Evolutionary conservation across 2,888 invertebrate species (phyloP).

Genomic region (Hirtodrosophila confusa): DNA sequence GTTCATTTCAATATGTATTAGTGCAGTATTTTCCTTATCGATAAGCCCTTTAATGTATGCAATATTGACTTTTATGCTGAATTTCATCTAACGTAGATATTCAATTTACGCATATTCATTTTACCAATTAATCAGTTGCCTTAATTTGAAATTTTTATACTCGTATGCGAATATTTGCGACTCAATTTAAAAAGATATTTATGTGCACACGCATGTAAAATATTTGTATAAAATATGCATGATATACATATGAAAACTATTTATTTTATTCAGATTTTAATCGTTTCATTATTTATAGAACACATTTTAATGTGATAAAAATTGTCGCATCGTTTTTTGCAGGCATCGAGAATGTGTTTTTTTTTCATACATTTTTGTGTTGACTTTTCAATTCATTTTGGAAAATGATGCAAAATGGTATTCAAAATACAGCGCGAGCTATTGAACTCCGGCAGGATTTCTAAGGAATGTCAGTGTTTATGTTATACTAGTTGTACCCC

Average conservation of each 20-base stretch:
- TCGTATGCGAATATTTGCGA: constrained; percentile 1
- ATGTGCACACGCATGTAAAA: constrained; percentile 15
- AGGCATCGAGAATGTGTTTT: constrained; percentile 10
- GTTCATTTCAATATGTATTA: background rate
- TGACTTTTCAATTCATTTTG: background rate
- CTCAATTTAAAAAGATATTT: constrained; percentile 25
- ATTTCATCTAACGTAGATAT: constrained; percentile 42
- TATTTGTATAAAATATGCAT: constrained; percentile 38
- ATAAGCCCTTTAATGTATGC: constrained; percentile 6
- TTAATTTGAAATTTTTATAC: constrained; percentile 16
- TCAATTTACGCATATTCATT: constrained; percentile 32
- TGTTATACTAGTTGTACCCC: too few species aligned
- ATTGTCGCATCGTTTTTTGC: constrained; percentile 19
- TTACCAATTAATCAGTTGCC: constrained; percentile 50
- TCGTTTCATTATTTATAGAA: constrained; percentile 53
- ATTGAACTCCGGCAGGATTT: too few species aligned
- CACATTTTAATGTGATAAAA: constrained; percentile 37
- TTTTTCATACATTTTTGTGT: constrained; percentile 3
- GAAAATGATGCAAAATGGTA: background rate
- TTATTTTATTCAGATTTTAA: constrained; percentile 45
- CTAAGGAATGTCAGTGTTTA: too few species aligned
- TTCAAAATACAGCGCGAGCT: too few species aligned
- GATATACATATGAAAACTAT: constrained; percentile 32
- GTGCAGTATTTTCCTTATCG: background rate
- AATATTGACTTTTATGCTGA: constrained; percentile 5